Conservation (phyloP, 2,113 vertebrate genomes). For the Amphiprion ocellaris region DNA sequence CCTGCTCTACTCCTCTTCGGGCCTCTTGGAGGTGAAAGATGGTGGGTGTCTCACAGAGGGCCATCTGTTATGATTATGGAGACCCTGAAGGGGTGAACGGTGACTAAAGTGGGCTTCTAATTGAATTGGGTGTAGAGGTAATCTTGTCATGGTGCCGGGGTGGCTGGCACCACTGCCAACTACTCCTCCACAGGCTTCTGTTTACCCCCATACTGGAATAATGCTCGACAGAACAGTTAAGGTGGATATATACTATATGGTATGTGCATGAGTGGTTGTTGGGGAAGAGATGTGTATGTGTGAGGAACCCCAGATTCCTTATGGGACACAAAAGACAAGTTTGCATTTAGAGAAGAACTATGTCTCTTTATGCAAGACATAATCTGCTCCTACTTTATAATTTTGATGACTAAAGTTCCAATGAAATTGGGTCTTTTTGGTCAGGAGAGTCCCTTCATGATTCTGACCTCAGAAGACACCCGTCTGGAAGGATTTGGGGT, state of each 20-base stretch:
- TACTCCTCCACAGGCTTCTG: slow-evolving; percentile 66
- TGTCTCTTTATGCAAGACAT: background rate
- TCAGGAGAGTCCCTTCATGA: no score
- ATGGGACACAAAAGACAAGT: background rate
- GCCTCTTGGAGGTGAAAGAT: slow-evolving; percentile 67
- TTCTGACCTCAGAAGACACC: no score
- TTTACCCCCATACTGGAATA: slow-evolving; percentile 65
- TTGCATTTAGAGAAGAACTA: slow-evolving; percentile 1
- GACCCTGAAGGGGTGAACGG: slow-evolving; percentile 68
- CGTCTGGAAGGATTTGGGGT: no score
- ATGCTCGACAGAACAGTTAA: slow-evolving; percentile 45
- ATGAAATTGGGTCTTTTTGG: no score
- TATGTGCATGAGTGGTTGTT: slow-evolving; percentile 3
- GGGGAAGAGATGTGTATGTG: background rate
- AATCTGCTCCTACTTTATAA: background rate
- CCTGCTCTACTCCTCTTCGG: slow-evolving; percentile 46
- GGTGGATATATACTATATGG: background rate
- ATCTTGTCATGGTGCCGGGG: slow-evolving; percentile 72
- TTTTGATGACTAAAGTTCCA: no score
- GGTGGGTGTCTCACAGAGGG: slow-evolving; percentile 65
- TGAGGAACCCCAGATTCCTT: background rate
- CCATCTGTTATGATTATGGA: slow-evolving; percentile 78
- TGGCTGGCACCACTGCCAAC: slow-evolving; percentile 61
- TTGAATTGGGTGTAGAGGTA: slow-evolving; percentile 76
- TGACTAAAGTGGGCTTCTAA: slow-evolving; percentile 71